Conservation (phyloP, 2,888 invertebrate species). For the Pycnomerus fuliginosus region DNA sequence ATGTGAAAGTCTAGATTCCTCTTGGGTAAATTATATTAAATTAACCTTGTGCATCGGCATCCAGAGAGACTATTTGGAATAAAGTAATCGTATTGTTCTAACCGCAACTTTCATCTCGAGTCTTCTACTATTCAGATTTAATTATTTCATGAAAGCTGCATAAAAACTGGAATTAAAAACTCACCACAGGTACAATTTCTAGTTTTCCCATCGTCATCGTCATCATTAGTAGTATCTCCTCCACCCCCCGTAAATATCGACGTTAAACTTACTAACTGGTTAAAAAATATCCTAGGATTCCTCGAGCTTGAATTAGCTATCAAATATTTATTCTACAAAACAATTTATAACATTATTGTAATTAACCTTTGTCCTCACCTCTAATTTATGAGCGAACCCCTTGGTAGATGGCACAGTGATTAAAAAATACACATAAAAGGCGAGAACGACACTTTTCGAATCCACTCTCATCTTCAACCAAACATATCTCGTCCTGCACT, state of each 20-base stretch:
- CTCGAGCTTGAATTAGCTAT: constrained; percentile 42
- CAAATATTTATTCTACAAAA: constrained; percentile 16
- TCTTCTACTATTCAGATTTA: too few species aligned
- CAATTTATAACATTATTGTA: background rate
- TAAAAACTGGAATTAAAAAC: constrained; percentile 32
- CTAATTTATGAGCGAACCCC: constrained; percentile 10
- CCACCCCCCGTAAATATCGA: constrained; percentile 57
- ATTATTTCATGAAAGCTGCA: constrained; percentile 3
- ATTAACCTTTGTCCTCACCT: constrained; percentile 10
- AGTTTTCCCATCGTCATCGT: constrained; percentile 56
- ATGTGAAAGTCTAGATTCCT: too few species aligned
- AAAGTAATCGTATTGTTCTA: too few species aligned
- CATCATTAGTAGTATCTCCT: constrained; percentile 59
- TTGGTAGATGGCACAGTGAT: constrained; percentile 13
- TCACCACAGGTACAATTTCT: constrained; percentile 76
- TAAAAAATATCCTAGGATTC: constrained; percentile 68
- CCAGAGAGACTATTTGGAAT: too few species aligned
- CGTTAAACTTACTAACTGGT: constrained; percentile 69
- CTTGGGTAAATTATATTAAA: too few species aligned
- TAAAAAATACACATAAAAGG: constrained; percentile 10
- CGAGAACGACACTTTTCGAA: constrained; percentile 10
- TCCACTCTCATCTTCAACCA: constrained; percentile 15
- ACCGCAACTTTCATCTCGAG: too few species aligned
- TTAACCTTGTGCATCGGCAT: too few species aligned
- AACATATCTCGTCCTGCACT: constrained; percentile 9